Percentiles rank a stretch among this genome's conserved stretches.
These are phyloP conservation scores for Pangasius mekongensis DNA, from an alignment of 2,797 vertebrate genomes.

Conservation along the genomic window DNA sequence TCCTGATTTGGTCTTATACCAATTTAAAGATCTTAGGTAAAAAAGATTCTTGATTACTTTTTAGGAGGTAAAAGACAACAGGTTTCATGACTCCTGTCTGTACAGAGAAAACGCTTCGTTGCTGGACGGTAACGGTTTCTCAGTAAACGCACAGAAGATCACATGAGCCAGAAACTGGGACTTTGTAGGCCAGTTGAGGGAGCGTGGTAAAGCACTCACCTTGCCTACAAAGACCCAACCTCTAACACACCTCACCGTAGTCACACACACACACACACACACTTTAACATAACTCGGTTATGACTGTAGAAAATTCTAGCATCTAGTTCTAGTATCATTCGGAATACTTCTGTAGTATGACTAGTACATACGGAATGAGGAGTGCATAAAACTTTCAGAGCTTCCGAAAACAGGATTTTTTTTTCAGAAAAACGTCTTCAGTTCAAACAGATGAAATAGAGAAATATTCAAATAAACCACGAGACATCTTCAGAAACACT, in stretches of 20 bases:
- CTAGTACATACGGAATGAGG: too few species aligned
- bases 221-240: conserved; percentile 89
- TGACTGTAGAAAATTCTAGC: neutral
- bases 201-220: conserved; percentile 76
- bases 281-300: neutral
- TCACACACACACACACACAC: neutral
- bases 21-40: neutral
- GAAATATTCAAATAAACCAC: neutral
- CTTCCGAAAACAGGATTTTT: neutral
- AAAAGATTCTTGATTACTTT: neutral
- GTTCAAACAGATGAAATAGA: neutral
- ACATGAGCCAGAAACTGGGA: conserved; percentile 83
- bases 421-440: neutral
- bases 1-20: neutral
- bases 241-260: conserved; percentile 70
- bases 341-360: neutral
- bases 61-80: neutral
- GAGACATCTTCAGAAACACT: neutral
- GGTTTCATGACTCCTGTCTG: neutral
- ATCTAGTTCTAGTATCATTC: neutral
- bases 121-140: neutral
- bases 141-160: conserved; percentile 53
- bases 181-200: conserved; percentile 90
- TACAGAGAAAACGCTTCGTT: neutral
- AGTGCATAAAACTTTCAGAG: neutral